Conservation (phyloP, 2,888 invertebrate species). For the Agriopis marginaria region DNA sequence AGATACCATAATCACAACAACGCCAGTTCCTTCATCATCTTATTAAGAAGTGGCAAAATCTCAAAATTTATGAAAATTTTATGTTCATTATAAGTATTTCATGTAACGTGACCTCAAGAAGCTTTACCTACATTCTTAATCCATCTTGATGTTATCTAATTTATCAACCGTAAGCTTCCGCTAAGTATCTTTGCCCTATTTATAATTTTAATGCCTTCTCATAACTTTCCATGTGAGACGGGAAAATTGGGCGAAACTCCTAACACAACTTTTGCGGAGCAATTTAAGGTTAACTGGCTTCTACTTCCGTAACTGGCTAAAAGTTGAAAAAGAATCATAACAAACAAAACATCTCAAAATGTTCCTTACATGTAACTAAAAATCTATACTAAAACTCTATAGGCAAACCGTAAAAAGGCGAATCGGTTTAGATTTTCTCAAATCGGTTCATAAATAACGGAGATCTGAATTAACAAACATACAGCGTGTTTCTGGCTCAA, state of each 20-base stretch:
- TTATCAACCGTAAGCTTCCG: conserved; percentile 30
- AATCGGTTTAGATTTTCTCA: too few relatives aligned
- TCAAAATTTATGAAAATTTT: too few relatives aligned
- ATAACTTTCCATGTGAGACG: conserved; percentile 33
- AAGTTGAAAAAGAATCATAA: conserved; percentile 3
- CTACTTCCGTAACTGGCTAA: conserved; percentile 8
- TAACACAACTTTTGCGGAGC: conserved; percentile 30
- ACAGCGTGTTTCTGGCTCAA: too few relatives aligned
- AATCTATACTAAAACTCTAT: too few relatives aligned
- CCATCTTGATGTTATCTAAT: conserved; percentile 34
- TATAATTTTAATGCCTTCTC: conserved; percentile 40
- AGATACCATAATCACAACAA: too few relatives aligned
- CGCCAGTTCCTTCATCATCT: too few relatives aligned
- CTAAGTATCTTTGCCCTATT: conserved; percentile 31
- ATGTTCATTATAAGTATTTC: too few relatives aligned
- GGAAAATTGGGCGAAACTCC: conserved; percentile 36
- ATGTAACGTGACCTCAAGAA: background rate
- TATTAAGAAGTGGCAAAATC: too few relatives aligned
- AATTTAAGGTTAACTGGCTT: conserved; percentile 20
- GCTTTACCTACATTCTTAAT: conserved; percentile 7
- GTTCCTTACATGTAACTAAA: too few relatives aligned
- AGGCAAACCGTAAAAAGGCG: too few relatives aligned
- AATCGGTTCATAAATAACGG: too few relatives aligned
- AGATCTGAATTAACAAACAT: too few relatives aligned
- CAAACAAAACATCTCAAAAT: background rate